Base-by-base conservation (phyloP, 1,140 invertebrate genomes). In the Gonatopus flavifemur region DNA sequence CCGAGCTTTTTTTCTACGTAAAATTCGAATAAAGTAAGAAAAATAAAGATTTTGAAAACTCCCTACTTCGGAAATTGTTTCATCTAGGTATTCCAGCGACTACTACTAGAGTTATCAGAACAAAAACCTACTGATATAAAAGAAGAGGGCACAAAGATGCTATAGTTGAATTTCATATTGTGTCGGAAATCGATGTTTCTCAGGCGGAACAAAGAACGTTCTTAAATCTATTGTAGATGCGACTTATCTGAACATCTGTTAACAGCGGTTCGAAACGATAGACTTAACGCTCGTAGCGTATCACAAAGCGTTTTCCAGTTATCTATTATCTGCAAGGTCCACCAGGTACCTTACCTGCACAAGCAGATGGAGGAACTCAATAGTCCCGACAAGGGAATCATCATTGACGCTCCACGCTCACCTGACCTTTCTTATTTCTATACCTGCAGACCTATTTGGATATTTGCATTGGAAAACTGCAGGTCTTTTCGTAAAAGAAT, bases 191-290 rank as follows among this genome's bases (percentile, higher is more conserved):
- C 19, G 48, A 49, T 35, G 36, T 40, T 52, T 39, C 40, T 45
- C 28, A 30, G 31, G 33, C 38, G 50, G 49, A 53, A 70, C 60
- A 69, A 67, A 62, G 55, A 52, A 59, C 46, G 33, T 55, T 62
- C 57, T 57, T 58, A 62, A 69, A 69, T 71, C 66, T 61, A 67
- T 73, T 67, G 68, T n/a, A 64, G 62, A 54, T 41, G 49, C 39
- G 52, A 63, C 68, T 72, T 69, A 72, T 69, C 66, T 71, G 64
- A 70, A 76, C 70, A 73, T 73, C 67, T 69, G 67, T 72, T 74
- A 72, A 72, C 62, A 72, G 64, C 60, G 60, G 66, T 64, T 72
- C 69, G 70, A 73, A 66, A 70, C 58, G 64, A 59, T 66, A 57
- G 61, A 55, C 62, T 57, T 50, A 54, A 57, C 57, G 57, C 54